phyloP scores from a whole-genome alignment of 2,888 invertebrate genomes.

The Meloe dianella region DNA sequence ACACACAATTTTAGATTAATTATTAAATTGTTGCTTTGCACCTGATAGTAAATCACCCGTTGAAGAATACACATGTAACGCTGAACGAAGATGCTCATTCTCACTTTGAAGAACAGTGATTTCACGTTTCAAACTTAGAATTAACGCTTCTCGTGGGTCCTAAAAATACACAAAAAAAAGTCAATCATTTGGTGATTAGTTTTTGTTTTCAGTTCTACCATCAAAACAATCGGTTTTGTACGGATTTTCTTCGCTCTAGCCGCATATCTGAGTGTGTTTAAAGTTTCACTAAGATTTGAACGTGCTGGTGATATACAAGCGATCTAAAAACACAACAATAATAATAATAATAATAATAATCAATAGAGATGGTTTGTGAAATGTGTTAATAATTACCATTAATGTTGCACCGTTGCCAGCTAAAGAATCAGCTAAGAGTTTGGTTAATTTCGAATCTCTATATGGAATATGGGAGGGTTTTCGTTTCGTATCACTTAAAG shows the following conservation, averaged over 20 bases:
- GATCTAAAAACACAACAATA: constrained; percentile 78
- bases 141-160: constrained; percentile 92
- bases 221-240: constrained; percentile 90
- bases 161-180: constrained; percentile 51
- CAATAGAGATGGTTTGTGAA: constrained; percentile 9
- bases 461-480: constrained; percentile 90
- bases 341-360: too few relatives aligned
- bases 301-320: constrained; percentile 92
- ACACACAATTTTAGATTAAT: too few relatives aligned
- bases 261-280: constrained; percentile 92
- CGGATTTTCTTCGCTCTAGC: constrained; percentile 91
- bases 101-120: constrained; percentile 84
- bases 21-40: not conserved
- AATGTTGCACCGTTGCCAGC: constrained; percentile 93
- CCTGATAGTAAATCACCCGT: constrained; percentile 37
- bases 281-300: constrained; percentile 83
- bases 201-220: constrained; percentile 70
- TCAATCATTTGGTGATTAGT: not conserved
- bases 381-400: constrained; percentile 71
- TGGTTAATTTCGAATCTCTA: constrained; percentile 92
- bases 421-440: constrained; percentile 89
- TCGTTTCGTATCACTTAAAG: constrained; percentile 81
- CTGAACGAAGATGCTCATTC: constrained; percentile 84
- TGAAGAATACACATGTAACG: constrained; percentile 69
- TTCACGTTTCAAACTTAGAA: constrained; percentile 86